A percentile compares a stretch with the other conserved stretches of the same genome.
Conservation (phyloP, 2,888 invertebrate species). For the Phlogophora meticulosa region DNA sequence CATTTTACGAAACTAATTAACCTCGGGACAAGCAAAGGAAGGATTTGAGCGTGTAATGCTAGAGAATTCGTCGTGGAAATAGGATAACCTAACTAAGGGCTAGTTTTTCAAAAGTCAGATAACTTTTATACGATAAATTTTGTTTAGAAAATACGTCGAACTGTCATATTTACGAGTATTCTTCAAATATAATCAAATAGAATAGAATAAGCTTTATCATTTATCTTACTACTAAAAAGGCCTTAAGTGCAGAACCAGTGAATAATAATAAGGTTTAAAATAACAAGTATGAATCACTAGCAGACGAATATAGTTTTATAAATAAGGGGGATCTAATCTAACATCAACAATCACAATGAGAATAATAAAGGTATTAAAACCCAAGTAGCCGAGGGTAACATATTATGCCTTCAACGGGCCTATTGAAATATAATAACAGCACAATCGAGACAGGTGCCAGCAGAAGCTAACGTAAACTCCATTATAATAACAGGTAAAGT, state of each 20-base stretch:
- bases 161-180: too few relatives aligned
- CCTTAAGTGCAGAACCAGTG: neutral
- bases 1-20: conserved; percentile 55
- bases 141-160: too few relatives aligned
- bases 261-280: neutral
- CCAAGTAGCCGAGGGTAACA: neutral
- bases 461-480: conserved; percentile 17
- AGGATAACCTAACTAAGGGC: neutral
- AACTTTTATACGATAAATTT: too few relatives aligned
- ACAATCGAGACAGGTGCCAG: conserved; percentile 46
- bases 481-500: conserved; percentile 46
- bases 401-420: conserved; percentile 12
- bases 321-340: conserved; percentile 33
- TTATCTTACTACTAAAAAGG: too few relatives aligned
- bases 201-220: too few relatives aligned
- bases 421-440: conserved; percentile 40
- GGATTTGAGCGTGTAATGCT: conserved; percentile 7
- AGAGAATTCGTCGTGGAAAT: neutral
- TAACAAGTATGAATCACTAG: neutral
- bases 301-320: neutral
- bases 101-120: too few relatives aligned
- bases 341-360: conserved; percentile 19
- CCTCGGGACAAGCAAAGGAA: conserved; percentile 6
- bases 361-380: conserved; percentile 13
- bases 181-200: too few relatives aligned